phyloP scores from a whole-genome alignment of 2,113 vertebrate species.

The Muscicapa adusta region DNA sequence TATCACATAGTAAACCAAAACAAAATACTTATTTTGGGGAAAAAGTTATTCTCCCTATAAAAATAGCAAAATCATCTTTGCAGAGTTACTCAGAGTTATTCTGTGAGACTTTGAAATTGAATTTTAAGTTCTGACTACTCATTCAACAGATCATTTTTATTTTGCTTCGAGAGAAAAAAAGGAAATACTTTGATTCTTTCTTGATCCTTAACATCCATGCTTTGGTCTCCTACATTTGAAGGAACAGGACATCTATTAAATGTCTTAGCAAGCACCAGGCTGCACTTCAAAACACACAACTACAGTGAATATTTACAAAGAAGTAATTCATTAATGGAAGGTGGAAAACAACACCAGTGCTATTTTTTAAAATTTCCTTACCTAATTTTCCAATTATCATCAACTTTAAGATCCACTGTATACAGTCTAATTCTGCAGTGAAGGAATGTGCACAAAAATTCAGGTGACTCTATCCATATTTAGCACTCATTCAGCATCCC shows the following conservation, averaged over 20 bases:
- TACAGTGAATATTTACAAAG: not conserved
- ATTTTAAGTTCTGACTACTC: not conserved
- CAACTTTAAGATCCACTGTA: not conserved
- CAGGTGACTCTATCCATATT: not conserved
- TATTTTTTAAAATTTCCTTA: not conserved
- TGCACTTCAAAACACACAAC: not conserved
- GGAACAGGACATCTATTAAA: not conserved
- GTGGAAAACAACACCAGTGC: not conserved
- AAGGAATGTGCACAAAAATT: not conserved
- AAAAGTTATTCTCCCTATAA: not conserved
- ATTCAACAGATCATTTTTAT: not conserved
- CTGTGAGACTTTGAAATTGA: not conserved
- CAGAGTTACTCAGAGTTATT: not conserved
- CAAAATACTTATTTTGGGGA: rapidly evolving
- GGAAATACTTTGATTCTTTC: not conserved
- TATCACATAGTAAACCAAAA: not conserved
- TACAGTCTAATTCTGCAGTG: not conserved
- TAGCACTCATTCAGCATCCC: not conserved
- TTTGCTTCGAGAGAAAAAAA: not conserved
- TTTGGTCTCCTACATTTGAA: not conserved
- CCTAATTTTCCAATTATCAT: not conserved
- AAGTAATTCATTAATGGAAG: not conserved
- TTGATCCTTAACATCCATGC: not conserved
- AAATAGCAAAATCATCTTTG: not conserved
- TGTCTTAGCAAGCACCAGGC: not conserved